These are phyloP conservation scores for Baronia brevicornis DNA, from an alignment of 2,888 invertebrate species.

Conservation along the genomic window DNA sequence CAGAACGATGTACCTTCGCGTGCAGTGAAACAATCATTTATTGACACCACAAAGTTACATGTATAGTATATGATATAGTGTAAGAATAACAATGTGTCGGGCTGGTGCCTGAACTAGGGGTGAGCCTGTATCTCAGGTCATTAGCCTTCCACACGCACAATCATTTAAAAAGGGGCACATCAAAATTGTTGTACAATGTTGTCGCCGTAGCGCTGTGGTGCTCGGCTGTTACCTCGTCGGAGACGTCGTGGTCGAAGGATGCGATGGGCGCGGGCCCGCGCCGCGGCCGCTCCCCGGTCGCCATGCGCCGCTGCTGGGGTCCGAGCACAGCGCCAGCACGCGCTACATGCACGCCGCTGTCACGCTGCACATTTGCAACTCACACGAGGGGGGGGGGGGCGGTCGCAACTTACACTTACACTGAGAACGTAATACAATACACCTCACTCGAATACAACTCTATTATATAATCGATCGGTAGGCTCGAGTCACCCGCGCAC, in stretches of 20 bases:
- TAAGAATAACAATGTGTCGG: no score
- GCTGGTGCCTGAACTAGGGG: no score
- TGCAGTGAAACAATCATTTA: no score
- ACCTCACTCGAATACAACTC: no score
- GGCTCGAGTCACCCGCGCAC: not conserved
- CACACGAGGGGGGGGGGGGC: not conserved
- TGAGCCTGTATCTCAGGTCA: no score
- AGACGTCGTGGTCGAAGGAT: slow-evolving; percentile 91
- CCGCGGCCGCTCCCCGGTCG: slow-evolving; percentile 78
- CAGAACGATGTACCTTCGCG: no score
- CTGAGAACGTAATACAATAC: no score
- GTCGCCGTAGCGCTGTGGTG: not conserved
- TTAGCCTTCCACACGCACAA: no score
- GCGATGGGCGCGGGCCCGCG: slow-evolving; percentile 96
- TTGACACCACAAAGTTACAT: no score
- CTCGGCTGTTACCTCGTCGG: slow-evolving; percentile 82
- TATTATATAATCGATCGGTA: slow-evolving; percentile 7
- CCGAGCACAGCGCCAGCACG: slow-evolving; percentile 9
- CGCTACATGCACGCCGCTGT: slow-evolving; percentile 9
- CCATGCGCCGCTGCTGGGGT: slow-evolving; percentile 21
- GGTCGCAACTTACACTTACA: slow-evolving; percentile 12
- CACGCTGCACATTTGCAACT: slow-evolving; percentile 9
- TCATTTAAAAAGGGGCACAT: no score
- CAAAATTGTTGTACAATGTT: no score
- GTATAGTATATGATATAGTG: no score